Percentiles rank a stretch among this genome's conserved stretches.
Conservation (phyloP, 1,140 invertebrate species). For the Achroia grisella region DNA sequence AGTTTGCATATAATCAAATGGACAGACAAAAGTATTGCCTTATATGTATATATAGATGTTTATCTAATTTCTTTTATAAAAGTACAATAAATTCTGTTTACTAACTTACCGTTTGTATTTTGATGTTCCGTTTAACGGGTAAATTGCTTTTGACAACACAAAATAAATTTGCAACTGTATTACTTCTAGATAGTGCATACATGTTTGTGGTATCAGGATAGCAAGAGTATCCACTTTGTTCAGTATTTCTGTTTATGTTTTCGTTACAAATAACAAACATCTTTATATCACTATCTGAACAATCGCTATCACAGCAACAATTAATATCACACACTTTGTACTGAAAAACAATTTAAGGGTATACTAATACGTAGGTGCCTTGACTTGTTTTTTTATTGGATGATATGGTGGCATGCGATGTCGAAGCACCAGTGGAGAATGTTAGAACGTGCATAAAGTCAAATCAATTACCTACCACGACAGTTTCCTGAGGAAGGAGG, state of each 20-base stretch:
- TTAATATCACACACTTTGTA: conserved; percentile 80
- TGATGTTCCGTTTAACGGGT: conserved; percentile 44
- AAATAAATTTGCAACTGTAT: conserved; percentile 70
- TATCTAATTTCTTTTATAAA: not conserved
- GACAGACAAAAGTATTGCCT: too few species aligned
- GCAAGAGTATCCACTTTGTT: not conserved
- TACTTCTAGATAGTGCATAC: conserved; percentile 19
- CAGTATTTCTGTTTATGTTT: not conserved
- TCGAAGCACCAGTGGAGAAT: too few species aligned
- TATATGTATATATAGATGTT: too few species aligned
- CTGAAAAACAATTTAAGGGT: conserved; percentile 43
- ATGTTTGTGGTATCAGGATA: not conserved
- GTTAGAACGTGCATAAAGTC: too few species aligned
- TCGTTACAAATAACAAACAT: conserved; percentile 75
- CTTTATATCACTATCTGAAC: conserved; percentile 69
- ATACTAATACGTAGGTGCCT: too few species aligned
- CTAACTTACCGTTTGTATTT: conserved; percentile 18
- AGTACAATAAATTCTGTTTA: conserved; percentile 9
- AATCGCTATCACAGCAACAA: conserved; percentile 85
- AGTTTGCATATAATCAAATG: too few species aligned
- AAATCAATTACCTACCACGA: too few species aligned
- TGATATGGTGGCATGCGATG: too few species aligned
- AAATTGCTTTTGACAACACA: conserved; percentile 77
- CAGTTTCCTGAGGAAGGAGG: too few species aligned
- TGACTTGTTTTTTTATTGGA: too few species aligned